These are phyloP conservation scores for Neodiprion virginianus DNA, from an alignment of 1,140 invertebrate genomes.

Conservation along the genomic window DNA sequence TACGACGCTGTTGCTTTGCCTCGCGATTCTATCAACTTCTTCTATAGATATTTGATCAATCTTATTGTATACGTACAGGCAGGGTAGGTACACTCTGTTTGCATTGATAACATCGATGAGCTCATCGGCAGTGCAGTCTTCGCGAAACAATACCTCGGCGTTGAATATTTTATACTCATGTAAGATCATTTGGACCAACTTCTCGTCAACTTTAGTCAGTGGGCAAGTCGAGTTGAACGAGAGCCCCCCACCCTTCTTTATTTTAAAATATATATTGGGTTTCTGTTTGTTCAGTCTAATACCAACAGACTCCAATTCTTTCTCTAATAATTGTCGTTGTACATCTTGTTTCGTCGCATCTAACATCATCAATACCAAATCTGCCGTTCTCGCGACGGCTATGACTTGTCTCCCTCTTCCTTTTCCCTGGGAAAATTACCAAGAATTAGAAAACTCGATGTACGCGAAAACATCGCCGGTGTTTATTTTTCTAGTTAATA, in stretches of 20 bases:
- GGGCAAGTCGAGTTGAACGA: constrained; percentile 98
- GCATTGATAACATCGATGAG: constrained; percentile 99
- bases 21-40: constrained; percentile 95
- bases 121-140: constrained; percentile 95
- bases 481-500: constrained; percentile 28
- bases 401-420: constrained; percentile 78
- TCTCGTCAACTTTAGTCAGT: constrained; percentile 94
- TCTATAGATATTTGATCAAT: constrained; percentile 99
- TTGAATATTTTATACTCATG: constrained; percentile 99
- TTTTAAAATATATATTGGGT: constrained; percentile 98
- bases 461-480: neutral
- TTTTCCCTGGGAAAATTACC: constrained; percentile 46
- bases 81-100: constrained; percentile 96
- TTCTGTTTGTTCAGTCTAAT: constrained; percentile 93
- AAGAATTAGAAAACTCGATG: constrained; percentile 13
- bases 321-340: constrained; percentile 88
- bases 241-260: constrained; percentile 98
- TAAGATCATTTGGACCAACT: constrained; percentile 97
- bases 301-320: constrained; percentile 95
- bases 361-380: constrained; percentile 98
- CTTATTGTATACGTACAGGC: constrained; percentile 99
- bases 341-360: constrained; percentile 97
- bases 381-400: constrained; percentile 95
- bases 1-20: constrained; percentile 89
- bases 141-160: constrained; percentile 95